Evolutionary conservation across 2,888 invertebrate species (phyloP), one percentile per base, ranked within the genome.

Genomic region (Drosophila suboccidentalis): DNA sequence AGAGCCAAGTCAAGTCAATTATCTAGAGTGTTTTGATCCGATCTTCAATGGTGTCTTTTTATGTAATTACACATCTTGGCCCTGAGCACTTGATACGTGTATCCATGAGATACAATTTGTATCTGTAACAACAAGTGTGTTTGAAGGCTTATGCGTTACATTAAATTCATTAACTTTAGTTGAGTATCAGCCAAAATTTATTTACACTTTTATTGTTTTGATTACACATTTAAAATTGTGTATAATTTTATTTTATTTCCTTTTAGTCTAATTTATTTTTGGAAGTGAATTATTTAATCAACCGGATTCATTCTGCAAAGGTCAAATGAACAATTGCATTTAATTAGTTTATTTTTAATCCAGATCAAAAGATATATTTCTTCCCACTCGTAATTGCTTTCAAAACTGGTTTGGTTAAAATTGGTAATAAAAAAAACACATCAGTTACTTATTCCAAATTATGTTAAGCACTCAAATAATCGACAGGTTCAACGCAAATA

Each of bases 71-170:
- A 36, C 13, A 63, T 36, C 17, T 13, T 38, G 47, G 58, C 78
- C 74, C 54, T 62, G 74, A 62, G 17, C 54, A 38, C 11, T 8
- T 36, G 58, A 22, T 51, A 75, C 62, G 79, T 75, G 75, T 22
- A 68, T 53, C 68, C 62, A 53, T 74, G 54, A 75, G 62, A 57
- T 44, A 44, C 43, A 19, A 11, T 3, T 11, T 44, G 53, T 54
- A 54, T 59, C 46, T 49, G 39, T 29, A 43, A 58, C 22, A 39
- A 19, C 54, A 55, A 55, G 47, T 75, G 47, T 75, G 26, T 13
- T 10, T 26, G 44, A 67, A 60, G 54, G 51, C 22, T 75, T 41
- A 9, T 22, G 50, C 22, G 50, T n/a, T 13, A 36, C 50, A 50
- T 22, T 38, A 11, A 36, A 50, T 36, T 13, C n/a, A n/a, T 50